Base-by-base conservation (phyloP, 2,113 vertebrate species). In the Craseonycteris thonglongyai region DNA sequence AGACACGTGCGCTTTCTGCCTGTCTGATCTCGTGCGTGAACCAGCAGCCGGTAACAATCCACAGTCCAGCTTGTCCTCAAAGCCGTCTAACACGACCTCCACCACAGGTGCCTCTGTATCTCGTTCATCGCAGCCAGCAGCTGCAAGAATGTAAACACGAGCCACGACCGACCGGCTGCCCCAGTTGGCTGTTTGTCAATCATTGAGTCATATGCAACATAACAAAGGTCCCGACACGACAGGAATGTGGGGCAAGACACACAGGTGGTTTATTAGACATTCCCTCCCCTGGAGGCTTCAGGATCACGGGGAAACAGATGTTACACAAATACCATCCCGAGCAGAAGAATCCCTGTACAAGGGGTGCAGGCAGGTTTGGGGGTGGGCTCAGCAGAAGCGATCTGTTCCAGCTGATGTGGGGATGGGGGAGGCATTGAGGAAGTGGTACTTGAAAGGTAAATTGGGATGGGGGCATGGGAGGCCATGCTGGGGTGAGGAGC, bases 131-230 rank as follows among this genome's bases (percentile, higher is more conserved):
- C n/a, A n/a, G 22, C 49, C 40, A n/a, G 51, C 78, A 59, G 68
- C 95, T 38, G 74, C 75, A 38, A 71, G 14, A 35, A 51, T 28
- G 74, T 88, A 51, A 94, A 91, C 88, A 89, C 3, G 38, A 12
- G 66, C n/a, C n/a, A n/a, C n/a, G 56, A 63, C 54, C 47, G 35
- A 26, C 61, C 28, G 51, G 65, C 95, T 83, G 92, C 58, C 87
- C 93, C 75, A 93, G 68, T 56, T 89, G 95, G 91, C 94, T 56
- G 61, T 47, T 26, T 65, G 69, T 91, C 91, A 94, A 6, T 79
- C 79, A 38, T 51, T 61, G 74, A 93, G 66, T 95, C 83, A 59
- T n/a, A n/a, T 8, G 49, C 42, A 7, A 2, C 79, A 91, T 61
- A 81, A 18, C 71, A 30, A 35, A 93, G 74, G 54, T 61, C 71